These are phyloP conservation scores for Thunnus thynnus DNA, from an alignment of 2,113 vertebrate species.

Conservation along the genomic window DNA sequence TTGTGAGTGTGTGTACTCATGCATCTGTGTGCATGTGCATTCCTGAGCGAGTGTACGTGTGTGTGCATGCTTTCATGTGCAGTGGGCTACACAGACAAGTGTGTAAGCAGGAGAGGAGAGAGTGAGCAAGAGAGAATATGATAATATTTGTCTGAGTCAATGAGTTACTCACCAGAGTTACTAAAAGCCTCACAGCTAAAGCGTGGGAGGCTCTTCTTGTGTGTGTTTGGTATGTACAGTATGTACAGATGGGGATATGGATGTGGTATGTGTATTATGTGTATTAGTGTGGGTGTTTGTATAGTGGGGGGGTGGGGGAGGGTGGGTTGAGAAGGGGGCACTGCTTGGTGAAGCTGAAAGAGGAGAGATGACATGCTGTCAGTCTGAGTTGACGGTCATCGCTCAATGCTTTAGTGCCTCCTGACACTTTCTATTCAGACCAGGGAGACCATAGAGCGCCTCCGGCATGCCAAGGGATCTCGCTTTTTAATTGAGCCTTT, in stretches of 20 bases:
- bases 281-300: constrained; percentile 46
- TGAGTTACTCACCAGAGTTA: constrained; percentile 64
- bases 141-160: constrained; percentile 66
- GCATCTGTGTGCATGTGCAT: constrained; percentile 38
- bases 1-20: constrained; percentile 41
- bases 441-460: constrained; percentile 57
- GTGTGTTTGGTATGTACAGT: constrained; percentile 69
- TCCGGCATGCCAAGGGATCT: constrained; percentile 64
- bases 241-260: constrained; percentile 40
- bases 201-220: constrained; percentile 53
- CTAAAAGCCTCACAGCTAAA: constrained; percentile 52
- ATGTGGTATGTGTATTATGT: constrained; percentile 32
- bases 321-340: constrained; percentile 51
- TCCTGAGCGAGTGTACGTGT: constrained; percentile 18
- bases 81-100: not conserved
- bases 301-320: constrained; percentile 15
- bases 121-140: constrained; percentile 49
- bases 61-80: constrained; percentile 24
- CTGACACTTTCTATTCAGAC: constrained; percentile 77
- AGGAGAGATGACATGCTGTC: constrained; percentile 81
- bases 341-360: constrained; percentile 80
- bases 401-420: constrained; percentile 73
- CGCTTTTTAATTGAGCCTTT: constrained; percentile 80
- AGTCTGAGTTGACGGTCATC: constrained; percentile 80
- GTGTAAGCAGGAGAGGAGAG: constrained; percentile 20